Evolutionary conservation across 2,888 invertebrate genomes (phyloP).

Genomic region (Taenaris catops): DNA sequence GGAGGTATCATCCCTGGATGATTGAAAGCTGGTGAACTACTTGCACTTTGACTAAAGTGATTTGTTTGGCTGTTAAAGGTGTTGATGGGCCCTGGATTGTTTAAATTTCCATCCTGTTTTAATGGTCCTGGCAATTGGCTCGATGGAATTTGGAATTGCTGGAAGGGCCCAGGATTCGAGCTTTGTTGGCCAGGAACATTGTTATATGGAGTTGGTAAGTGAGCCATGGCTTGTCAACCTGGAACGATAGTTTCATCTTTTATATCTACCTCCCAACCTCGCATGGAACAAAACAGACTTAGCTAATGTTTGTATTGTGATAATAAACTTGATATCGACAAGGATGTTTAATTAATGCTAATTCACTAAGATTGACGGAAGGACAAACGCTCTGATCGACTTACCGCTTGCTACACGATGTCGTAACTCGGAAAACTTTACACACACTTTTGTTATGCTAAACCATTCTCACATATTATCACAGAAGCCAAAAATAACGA

Average conservation of each 20-base stretch:
- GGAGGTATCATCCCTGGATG: conserved; percentile 50
- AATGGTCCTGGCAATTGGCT: conserved; percentile 51
- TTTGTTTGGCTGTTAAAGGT: conserved; percentile 43
- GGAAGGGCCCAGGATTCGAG: conserved; percentile 42
- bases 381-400: conserved; percentile 42
- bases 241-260: conserved; percentile 39
- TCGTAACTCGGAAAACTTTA: conserved; percentile 48
- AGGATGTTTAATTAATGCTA: conserved; percentile 60
- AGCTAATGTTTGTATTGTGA: conserved; percentile 45
- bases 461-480: conserved; percentile 65
- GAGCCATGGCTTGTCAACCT: conserved; percentile 71
- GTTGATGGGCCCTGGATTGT: conserved; percentile 40
- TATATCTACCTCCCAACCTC: conserved; percentile 2
- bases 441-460: conserved; percentile 47
- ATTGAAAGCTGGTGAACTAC: conserved; percentile 67
- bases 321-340: conserved; percentile 44
- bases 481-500: conserved; percentile 50
- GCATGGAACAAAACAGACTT: conserved; percentile 15
- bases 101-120: conserved; percentile 64
- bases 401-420: conserved; percentile 49
- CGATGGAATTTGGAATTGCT: conserved; percentile 48
- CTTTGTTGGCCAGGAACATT: conserved; percentile 48
- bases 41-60: conserved; percentile 57
- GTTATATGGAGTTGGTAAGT: conserved; percentile 62
- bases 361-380: conserved; percentile 66